Percentiles rank a stretch among this genome's conserved stretches.
Conservation (phyloP, 2,888 invertebrate genomes). For the Biston stratarius region DNA sequence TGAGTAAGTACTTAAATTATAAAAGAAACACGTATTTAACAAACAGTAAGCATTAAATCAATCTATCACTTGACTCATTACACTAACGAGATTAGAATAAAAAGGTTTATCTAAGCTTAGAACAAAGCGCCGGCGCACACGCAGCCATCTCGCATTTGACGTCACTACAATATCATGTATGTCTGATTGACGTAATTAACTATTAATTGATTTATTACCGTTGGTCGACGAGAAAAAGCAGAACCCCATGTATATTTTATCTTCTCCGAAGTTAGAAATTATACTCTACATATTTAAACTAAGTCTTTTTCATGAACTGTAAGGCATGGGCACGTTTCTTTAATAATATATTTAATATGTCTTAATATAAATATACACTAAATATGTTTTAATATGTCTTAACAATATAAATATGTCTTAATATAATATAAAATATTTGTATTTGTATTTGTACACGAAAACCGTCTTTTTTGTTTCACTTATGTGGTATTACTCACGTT, state of each 20-base stretch:
- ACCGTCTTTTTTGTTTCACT: no score
- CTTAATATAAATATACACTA: no score
- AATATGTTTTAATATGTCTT: no score
- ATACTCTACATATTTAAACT: no score
- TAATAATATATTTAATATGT: no score
- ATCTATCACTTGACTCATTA: slow-evolving; percentile 31
- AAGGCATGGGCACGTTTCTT: no score
- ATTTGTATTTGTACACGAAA: no score
- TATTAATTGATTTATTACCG: slow-evolving; percentile 11
- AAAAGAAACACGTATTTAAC: slow-evolving; percentile 14
- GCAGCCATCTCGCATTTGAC: slow-evolving; percentile 7
- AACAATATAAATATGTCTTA: no score
- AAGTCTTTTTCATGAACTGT: no score
- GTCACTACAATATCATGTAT: slow-evolving; percentile 8
- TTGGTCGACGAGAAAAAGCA: neutral
- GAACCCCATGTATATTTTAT: neutral
- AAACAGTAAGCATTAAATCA: slow-evolving; percentile 16
- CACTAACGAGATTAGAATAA: slow-evolving; percentile 23
- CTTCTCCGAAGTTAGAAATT: neutral
- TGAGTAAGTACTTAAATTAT: neutral
- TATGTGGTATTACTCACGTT: no score
- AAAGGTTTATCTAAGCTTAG: slow-evolving; percentile 10
- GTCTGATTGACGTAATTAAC: slow-evolving; percentile 9
- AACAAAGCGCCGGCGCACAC: slow-evolving; percentile 23
- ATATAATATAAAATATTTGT: no score